Percentiles rank a stretch among this genome's conserved stretches.
These are phyloP conservation scores for Anarrhichthys ocellatus DNA, from an alignment of 2,113 vertebrate genomes.

Conservation along the genomic window DNA sequence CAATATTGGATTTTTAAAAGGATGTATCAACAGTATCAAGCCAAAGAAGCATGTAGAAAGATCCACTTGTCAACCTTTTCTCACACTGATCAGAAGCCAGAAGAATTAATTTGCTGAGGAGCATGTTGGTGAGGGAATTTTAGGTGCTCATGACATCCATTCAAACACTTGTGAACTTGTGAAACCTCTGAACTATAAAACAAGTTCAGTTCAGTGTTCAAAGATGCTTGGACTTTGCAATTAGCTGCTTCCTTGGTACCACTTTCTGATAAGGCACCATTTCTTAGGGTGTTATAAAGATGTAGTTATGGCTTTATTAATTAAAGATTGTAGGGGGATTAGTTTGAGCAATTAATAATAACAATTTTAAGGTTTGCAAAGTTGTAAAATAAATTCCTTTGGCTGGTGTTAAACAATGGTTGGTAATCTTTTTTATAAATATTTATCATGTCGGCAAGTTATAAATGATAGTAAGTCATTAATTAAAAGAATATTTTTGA, in stretches of 20 bases:
- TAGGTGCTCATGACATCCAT: background rate
- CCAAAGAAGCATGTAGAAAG: background rate
- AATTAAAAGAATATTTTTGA: background rate
- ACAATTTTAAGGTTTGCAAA: background rate
- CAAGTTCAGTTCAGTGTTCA: conserved; percentile 22
- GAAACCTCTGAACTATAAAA: conserved; percentile 5
- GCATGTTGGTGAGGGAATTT: background rate
- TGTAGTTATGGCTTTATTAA: background rate
- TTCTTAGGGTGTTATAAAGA: too few species aligned
- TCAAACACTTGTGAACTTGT: background rate
- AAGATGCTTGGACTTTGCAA: conserved; percentile 2
- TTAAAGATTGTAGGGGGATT: background rate
- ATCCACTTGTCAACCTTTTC: background rate
- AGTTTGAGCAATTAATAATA: background rate
- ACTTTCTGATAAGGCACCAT: background rate
- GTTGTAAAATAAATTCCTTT: background rate
- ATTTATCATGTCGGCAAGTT: background rate
- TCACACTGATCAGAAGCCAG: background rate
- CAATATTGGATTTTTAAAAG: background rate
- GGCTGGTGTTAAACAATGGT: background rate
- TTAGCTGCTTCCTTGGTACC: background rate
- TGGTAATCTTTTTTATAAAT: background rate
- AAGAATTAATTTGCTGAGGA: background rate
- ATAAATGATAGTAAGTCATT: background rate
- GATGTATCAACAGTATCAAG: background rate